These are phyloP conservation scores for Spheniscus humboldti DNA, from an alignment of 2,797 vertebrate species.

Conservation along the genomic window DNA sequence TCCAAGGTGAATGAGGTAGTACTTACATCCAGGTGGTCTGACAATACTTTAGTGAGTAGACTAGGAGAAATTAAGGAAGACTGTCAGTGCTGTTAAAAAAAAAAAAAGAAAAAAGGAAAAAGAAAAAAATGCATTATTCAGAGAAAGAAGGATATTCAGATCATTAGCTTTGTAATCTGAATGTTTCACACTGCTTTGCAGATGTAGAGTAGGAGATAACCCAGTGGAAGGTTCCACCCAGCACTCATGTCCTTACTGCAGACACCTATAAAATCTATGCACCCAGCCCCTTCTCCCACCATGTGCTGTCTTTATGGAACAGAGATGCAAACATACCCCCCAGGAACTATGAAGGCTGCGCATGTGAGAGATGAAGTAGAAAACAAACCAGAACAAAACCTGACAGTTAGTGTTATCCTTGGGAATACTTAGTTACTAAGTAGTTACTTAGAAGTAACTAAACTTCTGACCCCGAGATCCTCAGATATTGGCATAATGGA, in stretches of 20 bases:
- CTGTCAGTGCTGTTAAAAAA: background rate
- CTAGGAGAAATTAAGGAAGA: background rate
- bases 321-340: fast-evolving
- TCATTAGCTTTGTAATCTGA: background rate
- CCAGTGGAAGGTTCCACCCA: background rate
- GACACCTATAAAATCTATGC: no score
- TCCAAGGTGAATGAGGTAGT: background rate
- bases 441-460: no score
- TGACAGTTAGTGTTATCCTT: background rate
- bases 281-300: background rate
- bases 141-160: background rate
- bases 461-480: background rate
- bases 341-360: background rate
- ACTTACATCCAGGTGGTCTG: background rate
- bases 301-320: fast-evolving
- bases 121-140: background rate
- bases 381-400: background rate
- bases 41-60: background rate
- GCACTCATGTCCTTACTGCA: background rate
- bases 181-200: background rate
- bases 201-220: background rate
- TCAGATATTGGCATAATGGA: background rate
- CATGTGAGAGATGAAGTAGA: fast-evolving
- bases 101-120: background rate
- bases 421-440: no score